Evolutionary conservation across 1,140 invertebrate genomes (phyloP), one percentile per base, ranked within the genome.

Genomic region (Stegodyphus mimosarum): DNA sequence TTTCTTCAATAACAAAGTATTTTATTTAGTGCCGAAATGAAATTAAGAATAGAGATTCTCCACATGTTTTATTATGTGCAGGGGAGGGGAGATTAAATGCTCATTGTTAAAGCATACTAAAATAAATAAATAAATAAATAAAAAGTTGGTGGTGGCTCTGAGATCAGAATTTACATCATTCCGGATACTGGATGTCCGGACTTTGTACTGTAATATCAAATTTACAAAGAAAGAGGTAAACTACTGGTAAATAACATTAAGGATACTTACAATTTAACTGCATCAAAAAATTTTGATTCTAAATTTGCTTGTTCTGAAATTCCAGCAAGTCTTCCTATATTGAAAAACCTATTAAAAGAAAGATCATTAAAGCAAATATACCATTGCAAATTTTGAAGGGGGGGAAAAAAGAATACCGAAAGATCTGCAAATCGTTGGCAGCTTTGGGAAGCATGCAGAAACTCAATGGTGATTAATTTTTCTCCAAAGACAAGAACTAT

Each of bases 311-410:
- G 33, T 49, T 74, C 77, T 60, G 11, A 53, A 48, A 80, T 60
- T 60, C 77, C 85, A 67, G 85, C 71, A 86, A 33, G 74, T 75
- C 80, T 86, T 69, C 85, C 85, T 48, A 86, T 80, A 51, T 72
- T 73, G 9, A 69, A 60, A 80, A 48, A 86, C 48, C 85, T 86
- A n/a, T 10, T 52, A 33, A 66, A 67, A 52, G 3, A 72, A 71
- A 17, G 9, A 49, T 17, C 7, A 10, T 72, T n/a, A 18, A 63
- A 69, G 5, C 50, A 80, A 70, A 71, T 72, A 18, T 7, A 55
- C 48, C 49, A 50, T 60, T 49, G 4, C 5, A 33, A 13, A 55
- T 7, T 55, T 55, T 48, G 4, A 3, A 72, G 3, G 72, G 60
- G 33, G 11, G 6, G 55, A 72, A 9, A 55, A 51, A 64, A 76